Conservation (phyloP, 2,113 vertebrate species). For the Morone chrysops region DNA sequence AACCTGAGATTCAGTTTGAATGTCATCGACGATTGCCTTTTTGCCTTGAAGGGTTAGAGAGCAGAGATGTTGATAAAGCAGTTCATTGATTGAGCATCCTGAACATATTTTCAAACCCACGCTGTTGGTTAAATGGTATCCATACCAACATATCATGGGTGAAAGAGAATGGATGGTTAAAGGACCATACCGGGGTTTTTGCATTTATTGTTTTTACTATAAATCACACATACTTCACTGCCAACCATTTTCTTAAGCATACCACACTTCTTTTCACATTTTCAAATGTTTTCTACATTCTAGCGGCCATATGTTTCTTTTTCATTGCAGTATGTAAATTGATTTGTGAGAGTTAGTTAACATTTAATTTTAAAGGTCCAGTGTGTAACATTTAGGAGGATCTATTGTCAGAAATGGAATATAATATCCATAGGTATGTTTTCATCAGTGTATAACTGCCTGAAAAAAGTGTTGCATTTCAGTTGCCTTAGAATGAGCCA, state of each 20-base stretch:
- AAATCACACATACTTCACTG: neutral
- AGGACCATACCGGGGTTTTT: conserved; percentile 1
- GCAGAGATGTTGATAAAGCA: neutral
- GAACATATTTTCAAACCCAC: neutral
- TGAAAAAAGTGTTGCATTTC: no score
- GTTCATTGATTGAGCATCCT: conserved; percentile 38
- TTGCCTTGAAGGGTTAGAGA: conserved; percentile 31
- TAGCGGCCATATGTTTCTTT: neutral
- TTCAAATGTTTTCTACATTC: neutral
- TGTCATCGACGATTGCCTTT: conserved; percentile 11
- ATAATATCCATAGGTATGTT: no score
- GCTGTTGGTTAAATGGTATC: neutral
- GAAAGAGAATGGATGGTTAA: neutral
- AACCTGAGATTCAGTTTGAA: conserved; percentile 46
- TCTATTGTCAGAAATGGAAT: no score
- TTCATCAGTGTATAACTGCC: no score
- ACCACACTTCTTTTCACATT: neutral
- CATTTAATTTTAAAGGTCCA: neutral
- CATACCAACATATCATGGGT: neutral
- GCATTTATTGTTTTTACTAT: conserved; percentile 3
- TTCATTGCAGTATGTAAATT: neutral
- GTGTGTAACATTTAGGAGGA: no score
- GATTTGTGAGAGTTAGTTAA: neutral
- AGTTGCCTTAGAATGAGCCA: no score
- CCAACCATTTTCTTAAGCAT: neutral